Evolutionary conservation across 2,113 vertebrate genomes (phyloP), one percentile per base, ranked within the genome.

Genomic region (Sylvilagus bachmani): DNA sequence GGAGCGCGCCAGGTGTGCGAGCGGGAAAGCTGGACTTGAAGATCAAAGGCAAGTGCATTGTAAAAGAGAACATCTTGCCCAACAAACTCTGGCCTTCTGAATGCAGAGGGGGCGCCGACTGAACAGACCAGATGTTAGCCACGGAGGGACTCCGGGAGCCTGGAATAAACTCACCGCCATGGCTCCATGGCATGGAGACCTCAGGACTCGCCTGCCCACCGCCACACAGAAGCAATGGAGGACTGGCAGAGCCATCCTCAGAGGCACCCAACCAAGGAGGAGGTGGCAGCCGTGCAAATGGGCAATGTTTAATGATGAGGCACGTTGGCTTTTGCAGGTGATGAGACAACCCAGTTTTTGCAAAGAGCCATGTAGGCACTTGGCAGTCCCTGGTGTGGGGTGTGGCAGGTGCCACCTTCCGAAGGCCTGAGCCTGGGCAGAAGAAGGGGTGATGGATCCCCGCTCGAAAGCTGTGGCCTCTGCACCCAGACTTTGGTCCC

Each of bases 21-120:
- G 85, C 11, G 3, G 67, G 66, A 93, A 61, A 87, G 49, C 71
- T 77, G 2, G 93, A 66, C 95, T 73, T 33, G 1, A 91, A 90
- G 91, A 92, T 95, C 96, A 96, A 97, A 97, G 90, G 73, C 70
- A 64, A 91, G 83, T 69, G 2, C 17, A 10, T 24, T 85, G 58
- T 85, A 93, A 75, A 58, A 84, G 90, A 55, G 55, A 49, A 69
- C 31, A 89, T 90, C 96, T 89, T 71, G 51, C 55, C 95, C 85
- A 89, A 83, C 83, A 78, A 85, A 71, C 67, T 70, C 33, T 12
- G 75, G 71, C 33, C 38, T 75, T 83, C n/a, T 1, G 53, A 73
- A 53, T 19, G 55, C 25, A 90, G 85, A 93, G 53, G 80, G 69
- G 77, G 90, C 10, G 10, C 79, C 67, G 21, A 74, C 74, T 64